phyloP scores from a whole-genome alignment of 2,888 invertebrate species.

The Cryptophagus acutangulus region DNA sequence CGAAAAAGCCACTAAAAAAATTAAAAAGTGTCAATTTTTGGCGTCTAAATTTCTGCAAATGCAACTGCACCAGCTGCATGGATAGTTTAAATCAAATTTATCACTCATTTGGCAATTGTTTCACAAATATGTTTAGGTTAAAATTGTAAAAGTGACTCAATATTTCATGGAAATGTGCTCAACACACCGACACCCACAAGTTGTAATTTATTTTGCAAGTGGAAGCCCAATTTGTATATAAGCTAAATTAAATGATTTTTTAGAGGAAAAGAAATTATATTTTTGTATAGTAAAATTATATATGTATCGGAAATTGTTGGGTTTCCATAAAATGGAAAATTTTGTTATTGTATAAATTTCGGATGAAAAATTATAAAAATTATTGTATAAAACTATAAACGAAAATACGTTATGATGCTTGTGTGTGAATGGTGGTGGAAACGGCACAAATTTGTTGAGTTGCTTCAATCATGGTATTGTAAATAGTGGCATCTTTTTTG shows the following conservation, averaged over 20 bases:
- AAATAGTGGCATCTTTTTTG: slow-evolving; percentile 43
- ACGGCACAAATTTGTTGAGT: no score
- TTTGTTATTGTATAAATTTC: no score
- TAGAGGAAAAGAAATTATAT: no score
- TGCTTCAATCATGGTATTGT: neutral
- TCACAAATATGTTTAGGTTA: slow-evolving; percentile 46
- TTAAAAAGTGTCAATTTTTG: slow-evolving; percentile 43
- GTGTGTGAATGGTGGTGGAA: neutral
- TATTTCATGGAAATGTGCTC: neutral
- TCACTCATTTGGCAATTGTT: slow-evolving; percentile 47
- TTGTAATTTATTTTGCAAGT: no score
- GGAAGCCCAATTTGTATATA: no score
- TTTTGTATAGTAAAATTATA: no score
- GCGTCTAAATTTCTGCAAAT: slow-evolving; percentile 50
- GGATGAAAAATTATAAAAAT: no score
- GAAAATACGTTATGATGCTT: neutral
- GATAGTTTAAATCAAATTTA: slow-evolving; percentile 47
- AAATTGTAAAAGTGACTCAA: slow-evolving; percentile 32
- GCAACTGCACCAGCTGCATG: slow-evolving; percentile 42
- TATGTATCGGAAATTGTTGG: no score
- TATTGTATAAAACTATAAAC: neutral
- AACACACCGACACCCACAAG: neutral
- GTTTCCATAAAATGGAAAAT: neutral
- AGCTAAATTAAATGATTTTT: no score
- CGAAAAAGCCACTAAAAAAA: slow-evolving; percentile 42